These are phyloP conservation scores for Magallana gigas DNA, from an alignment of 1,140 invertebrate species.

Conservation along the genomic window DNA sequence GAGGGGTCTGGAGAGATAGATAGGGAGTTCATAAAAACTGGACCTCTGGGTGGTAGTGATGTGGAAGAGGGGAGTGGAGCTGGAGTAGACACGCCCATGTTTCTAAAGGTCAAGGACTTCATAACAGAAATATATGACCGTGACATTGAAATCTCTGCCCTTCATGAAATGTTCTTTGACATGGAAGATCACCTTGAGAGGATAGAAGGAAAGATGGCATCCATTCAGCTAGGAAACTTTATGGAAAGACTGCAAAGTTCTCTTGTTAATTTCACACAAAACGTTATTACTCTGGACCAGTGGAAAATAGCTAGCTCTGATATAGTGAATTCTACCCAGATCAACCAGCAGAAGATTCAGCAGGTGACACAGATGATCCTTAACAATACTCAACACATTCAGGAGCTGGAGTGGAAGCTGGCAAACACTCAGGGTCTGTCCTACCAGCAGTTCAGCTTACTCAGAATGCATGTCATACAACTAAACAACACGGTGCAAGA, in stretches of 20 bases:
- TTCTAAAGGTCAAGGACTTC: constrained; percentile 50
- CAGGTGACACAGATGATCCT: constrained; percentile 64
- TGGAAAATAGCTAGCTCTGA: constrained; percentile 66
- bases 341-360: constrained; percentile 65
- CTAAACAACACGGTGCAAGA: constrained; percentile 73
- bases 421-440: constrained; percentile 54
- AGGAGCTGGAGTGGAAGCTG: constrained; percentile 63
- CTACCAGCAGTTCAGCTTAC: constrained; percentile 67
- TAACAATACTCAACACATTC: constrained; percentile 63
- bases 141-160: constrained; percentile 54
- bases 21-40: constrained; percentile 39
- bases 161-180: constrained; percentile 56
- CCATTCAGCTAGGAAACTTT: constrained; percentile 68
- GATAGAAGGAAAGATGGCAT: constrained; percentile 52
- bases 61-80: constrained; percentile 42
- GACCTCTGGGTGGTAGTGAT: not conserved
- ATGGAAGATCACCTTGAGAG: constrained; percentile 49
- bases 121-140: constrained; percentile 53
- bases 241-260: constrained; percentile 68
- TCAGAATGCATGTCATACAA: constrained; percentile 68
- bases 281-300: constrained; percentile 71
- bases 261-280: constrained; percentile 69
- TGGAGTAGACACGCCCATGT: constrained; percentile 22
- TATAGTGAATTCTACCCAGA: constrained; percentile 64
- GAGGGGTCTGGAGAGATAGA: constrained; percentile 60